Base-by-base conservation (phyloP, 2,797 vertebrate genomes). In the Danio albolineatus region DNA sequence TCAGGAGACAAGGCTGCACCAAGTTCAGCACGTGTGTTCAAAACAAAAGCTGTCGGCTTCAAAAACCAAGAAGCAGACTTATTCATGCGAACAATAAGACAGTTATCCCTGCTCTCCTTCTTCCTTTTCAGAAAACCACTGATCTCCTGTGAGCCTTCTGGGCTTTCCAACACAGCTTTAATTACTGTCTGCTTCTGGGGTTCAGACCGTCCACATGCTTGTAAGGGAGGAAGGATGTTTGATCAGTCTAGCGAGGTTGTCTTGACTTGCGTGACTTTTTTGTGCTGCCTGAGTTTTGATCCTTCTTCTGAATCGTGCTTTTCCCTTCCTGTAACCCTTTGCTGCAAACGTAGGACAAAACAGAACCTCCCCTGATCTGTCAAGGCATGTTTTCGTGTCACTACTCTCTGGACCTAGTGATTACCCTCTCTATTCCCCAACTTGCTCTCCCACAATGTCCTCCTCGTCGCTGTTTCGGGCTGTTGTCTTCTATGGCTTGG, bases 161-260 rank as follows among this genome's bases (percentile, higher is more conserved):
- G 80, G 85, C 66, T 85, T 87, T 84, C 66, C 74, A 79, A 36
- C 54, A 69, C 44, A 76, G 78, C 84, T 84, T 81, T 87, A 82
- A 85, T 87, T 85, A 82, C 72, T 21, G 80, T 67, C 84, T 87
- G 74, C 82, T 73, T 60, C 78, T 77, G 67, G 59, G 79, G 61
- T 80, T 79, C 60, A 79, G 78, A 81, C 64, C 44, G 69, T 69
- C 71, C 69, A 59, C 28, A 21, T 70, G 77, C 19, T 70, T 75
- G 72, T 65, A 62, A 57, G 65, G 57, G 56, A 67, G 61, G 54
- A 71, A 66, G 9, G 19, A 28, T 70, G 83, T 81, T 62, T 81
- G 79, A 81, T 81, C 79, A 69, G 44, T 76, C 56, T 78, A 57
- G 61, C 82, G 77, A 78, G 74, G 73, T 75, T 75, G 77, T 65